Evolutionary conservation across 1,140 invertebrate genomes (phyloP), one percentile per base, ranked within the genome.

Genomic region (Calosoma granatense): DNA sequence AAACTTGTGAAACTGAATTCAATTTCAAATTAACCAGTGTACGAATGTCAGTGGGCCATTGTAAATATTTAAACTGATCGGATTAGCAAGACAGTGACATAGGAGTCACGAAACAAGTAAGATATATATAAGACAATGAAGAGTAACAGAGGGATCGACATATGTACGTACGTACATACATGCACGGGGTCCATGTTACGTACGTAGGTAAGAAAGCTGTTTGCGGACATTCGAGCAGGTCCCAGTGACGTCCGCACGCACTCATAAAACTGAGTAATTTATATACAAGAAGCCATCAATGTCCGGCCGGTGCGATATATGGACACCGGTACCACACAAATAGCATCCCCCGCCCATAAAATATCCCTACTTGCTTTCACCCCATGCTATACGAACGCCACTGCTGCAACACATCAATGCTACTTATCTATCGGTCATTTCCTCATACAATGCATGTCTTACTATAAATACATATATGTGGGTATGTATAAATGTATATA

Each of bases 261-360:
- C 53, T 39, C 20, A 56, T 62, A 65, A 65, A 65, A 51, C 54
- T 63, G 47, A 62, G 65, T 68, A 67, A 67, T 65, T 67, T 67
- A 67, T 67, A 64, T 60, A 65, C 63, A 64, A 62, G 60, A 56
- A 60, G 61, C 59, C 61, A 64, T 67, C 63, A 65, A 65, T 61
- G 65, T 62, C 64, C 51, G 55, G 56, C 56, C n/a, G 41, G 55
- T 30, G 26, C 26, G 26, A 30, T 30, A 30, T 30, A 30, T 30
- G 14, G 26, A 30, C 26, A n/a, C 26, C 14, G 26, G 26, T 30
- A 4, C 4, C 26, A 6, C 26, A 30, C 26, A 6, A 14, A 30
- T 30, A 30, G 26, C 26, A 30, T 6, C 14, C 4, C 26, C n/a
- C n/a, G n/a, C n/a, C n/a, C n/a, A 30, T 14, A 6, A 30, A 14